A percentile compares a stretch with the other conserved stretches of the same genome.
Evolutionary conservation across 1,140 invertebrate species (phyloP).

Genomic region (Drosophila melanica): DNA sequence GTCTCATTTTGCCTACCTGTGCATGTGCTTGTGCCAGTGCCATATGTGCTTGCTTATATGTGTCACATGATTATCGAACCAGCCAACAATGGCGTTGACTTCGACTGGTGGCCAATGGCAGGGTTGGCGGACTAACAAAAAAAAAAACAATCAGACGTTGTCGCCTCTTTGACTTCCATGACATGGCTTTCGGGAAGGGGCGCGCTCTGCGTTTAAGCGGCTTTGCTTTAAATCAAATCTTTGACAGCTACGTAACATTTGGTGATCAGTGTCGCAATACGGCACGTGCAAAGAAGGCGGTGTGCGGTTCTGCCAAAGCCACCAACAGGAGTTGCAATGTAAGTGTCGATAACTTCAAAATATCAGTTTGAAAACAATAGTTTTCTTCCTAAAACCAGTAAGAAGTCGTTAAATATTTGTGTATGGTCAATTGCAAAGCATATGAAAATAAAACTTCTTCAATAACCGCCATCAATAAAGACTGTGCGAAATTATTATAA

Average conservation of each 20-base stretch:
- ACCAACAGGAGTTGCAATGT: too few relatives aligned
- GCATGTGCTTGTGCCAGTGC: too few relatives aligned
- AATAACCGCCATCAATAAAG: too few relatives aligned
- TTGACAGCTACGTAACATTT: conserved; percentile 7
- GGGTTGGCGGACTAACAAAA: conserved; percentile 38
- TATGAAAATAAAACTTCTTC: too few relatives aligned
- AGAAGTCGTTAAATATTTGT: too few relatives aligned
- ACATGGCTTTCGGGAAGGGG: background rate
- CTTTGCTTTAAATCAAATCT: conserved; percentile 14
- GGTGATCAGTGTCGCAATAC: background rate
- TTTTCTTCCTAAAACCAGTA: too few relatives aligned
- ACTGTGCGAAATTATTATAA: too few relatives aligned
- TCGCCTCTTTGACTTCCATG: conserved; percentile 1
- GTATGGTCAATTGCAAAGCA: too few relatives aligned
- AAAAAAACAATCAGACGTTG: conserved; percentile 16
- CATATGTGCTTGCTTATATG: conserved; percentile 21
- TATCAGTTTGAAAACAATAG: too few relatives aligned
- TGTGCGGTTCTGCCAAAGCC: background rate
- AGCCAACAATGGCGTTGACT: conserved; percentile 52
- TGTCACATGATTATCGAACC: conserved; percentile 45
- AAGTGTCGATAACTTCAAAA: too few relatives aligned
- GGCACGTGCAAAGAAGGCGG: conserved; percentile 10
- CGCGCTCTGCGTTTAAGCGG: background rate
- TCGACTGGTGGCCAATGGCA: conserved; percentile 38
- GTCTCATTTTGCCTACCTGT: background rate